Percentiles rank a stretch among this genome's conserved stretches.
Evolutionary conservation across 2,113 vertebrate species (phyloP).

Genomic region (Manacus vitellinus): DNA sequence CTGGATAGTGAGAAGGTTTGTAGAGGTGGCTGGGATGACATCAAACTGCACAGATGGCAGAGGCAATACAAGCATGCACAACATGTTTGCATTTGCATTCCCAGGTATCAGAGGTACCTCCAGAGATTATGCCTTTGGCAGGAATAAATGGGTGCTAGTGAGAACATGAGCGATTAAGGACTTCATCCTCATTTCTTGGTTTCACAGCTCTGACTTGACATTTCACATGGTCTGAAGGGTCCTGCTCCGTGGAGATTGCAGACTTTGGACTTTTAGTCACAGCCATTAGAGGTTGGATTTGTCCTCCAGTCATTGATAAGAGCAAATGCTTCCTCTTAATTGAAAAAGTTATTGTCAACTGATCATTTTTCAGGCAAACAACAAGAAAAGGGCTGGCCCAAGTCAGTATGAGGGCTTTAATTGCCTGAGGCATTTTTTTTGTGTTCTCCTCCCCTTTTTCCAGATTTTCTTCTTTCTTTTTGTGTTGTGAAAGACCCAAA

Average conservation of each 20-base stretch:
- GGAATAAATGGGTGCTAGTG: not conserved
- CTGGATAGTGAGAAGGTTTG: not conserved
- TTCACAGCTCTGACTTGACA: not conserved
- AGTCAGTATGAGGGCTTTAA: not conserved
- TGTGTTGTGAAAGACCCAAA: not conserved
- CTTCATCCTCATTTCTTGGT: not conserved
- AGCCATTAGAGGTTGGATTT: not conserved
- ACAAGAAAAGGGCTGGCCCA: not conserved
- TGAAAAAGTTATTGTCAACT: not conserved
- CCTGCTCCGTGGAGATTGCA: rapidly evolving
- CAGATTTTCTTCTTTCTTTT: not conserved
- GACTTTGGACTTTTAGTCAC: not conserved
- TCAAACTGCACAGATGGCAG: not conserved
- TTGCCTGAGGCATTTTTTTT: not conserved
- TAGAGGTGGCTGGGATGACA: not conserved
- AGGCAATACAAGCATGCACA: rapidly evolving
- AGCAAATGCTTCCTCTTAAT: not conserved
- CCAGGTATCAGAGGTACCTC: not conserved
- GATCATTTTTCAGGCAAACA: not conserved
- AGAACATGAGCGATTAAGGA: rapidly evolving
- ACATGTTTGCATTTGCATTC: not conserved
- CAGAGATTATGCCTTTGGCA: not conserved
- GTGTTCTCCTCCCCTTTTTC: not conserved
- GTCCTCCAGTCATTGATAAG: not conserved
- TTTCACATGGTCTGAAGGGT: not conserved